A percentile compares a stretch with the other conserved stretches of the same genome.
phyloP scores from a whole-genome alignment of 2,113 vertebrate genomes.

The Calyptommatus sinebrachiatus region DNA sequence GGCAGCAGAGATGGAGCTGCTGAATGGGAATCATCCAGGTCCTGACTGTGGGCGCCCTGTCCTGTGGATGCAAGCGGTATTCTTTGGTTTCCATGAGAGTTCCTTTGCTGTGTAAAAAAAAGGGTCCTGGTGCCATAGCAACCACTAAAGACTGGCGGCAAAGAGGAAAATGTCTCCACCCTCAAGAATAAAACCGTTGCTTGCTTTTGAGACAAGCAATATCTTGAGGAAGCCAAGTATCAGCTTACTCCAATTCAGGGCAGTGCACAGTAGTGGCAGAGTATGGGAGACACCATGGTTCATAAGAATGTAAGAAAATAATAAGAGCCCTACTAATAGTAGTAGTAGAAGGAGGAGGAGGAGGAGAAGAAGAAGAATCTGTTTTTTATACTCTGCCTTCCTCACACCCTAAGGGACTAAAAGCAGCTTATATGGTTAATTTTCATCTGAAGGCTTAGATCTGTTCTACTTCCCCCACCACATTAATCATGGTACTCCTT shows the following conservation, averaged over 20 bases:
- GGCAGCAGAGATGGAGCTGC: slow-evolving; percentile 38
- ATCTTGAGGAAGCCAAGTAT: slow-evolving; percentile 18
- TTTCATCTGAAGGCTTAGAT: too few relatives aligned
- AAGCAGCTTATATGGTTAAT: too few relatives aligned
- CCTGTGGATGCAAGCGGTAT: slow-evolving; percentile 67
- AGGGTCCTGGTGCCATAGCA: slow-evolving; percentile 71
- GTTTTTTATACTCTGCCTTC: too few relatives aligned
- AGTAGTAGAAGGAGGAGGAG: too few relatives aligned
- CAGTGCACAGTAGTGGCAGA: slow-evolving; percentile 37
- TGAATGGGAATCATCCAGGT: slow-evolving; percentile 76
- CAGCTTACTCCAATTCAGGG: background rate
- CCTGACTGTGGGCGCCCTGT: slow-evolving; percentile 67
- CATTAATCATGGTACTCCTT: too few relatives aligned
- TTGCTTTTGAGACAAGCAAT: slow-evolving; percentile 40
- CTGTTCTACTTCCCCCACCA: too few relatives aligned
- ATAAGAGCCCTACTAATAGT: too few relatives aligned
- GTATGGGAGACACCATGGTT: background rate
- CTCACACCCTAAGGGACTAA: too few relatives aligned
- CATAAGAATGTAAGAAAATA: too few relatives aligned
- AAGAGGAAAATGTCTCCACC: slow-evolving; percentile 41
- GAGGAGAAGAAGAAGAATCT: too few relatives aligned
- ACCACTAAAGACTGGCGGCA: slow-evolving; percentile 54
- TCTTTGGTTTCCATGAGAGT: slow-evolving; percentile 76
- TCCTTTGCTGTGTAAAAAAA: slow-evolving; percentile 72
- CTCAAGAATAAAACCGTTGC: slow-evolving; percentile 33